Base-by-base conservation (phyloP, 2,113 vertebrate genomes). In the Nibea albiflora region DNA sequence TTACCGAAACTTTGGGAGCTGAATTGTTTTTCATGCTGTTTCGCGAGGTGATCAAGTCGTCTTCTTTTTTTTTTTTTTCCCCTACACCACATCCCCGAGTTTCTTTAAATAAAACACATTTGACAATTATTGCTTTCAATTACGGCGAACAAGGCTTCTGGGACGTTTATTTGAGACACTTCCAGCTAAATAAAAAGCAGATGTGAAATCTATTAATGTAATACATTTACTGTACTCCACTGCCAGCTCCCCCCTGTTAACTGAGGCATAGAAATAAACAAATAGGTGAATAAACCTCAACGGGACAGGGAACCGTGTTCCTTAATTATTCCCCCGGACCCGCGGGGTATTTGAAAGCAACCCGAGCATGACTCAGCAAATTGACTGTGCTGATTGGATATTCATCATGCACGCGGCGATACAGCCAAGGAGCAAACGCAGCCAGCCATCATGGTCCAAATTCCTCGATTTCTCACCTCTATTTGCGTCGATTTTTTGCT, bases 331-430 rank as follows among this genome's bases (percentile, higher is more conserved):
- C 89, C 86, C 72, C 57, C 1, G 64, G 82, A 89, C 82, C 91
- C 78, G 60, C 74, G 35, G 90, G 89, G 88, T 92, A 90, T 93
- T 94, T 91, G 88, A 94, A 93, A 89, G 88, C 89, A 88, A 87
- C 85, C 87, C 73, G 78, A 90, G 87, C 91, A 93, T 94, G 93
- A 95, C 92, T 95, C 94, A 91, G 94, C 93, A 94, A 94, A 94
- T 92, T 92, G 91, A 91, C 87, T 90, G 88, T 79, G 87, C 91
- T 92, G 93, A 95, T 93, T 93, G 93, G 90, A 91, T 92, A 93
- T 94, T 91, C 88, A 93, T 94, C 91, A 92, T 70, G 69, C 87
- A 73, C 71, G 39, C 73, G 80, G 83, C 56, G 83, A 91, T 89
- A 82, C 73, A 87, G 78, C 73, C 69, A 68, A 79, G 73, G 68